Percentiles rank a stretch among this genome's conserved stretches.
phyloP scores from a whole-genome alignment of 1,140 invertebrate genomes.

The Macrocentrus cingulum region DNA sequence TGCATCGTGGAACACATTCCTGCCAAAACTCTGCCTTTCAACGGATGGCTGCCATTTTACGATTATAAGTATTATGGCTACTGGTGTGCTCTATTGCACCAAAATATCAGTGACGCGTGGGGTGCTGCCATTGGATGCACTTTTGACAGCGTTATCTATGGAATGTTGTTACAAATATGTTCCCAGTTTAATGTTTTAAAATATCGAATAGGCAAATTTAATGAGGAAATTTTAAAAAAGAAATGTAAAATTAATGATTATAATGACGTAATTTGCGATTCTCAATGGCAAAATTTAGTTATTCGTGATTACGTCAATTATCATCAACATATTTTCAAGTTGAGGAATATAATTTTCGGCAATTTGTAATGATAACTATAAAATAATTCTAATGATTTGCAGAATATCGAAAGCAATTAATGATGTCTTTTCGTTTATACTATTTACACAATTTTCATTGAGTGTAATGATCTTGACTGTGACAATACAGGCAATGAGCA shows the following conservation, averaged over 20 bases:
- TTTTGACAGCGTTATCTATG: background rate
- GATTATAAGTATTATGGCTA: background rate
- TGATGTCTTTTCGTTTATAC: background rate
- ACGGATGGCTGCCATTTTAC: background rate
- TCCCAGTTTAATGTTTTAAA: background rate
- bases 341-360: no score
- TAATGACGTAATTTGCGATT: background rate
- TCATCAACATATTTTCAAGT: no score
- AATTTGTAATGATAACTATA: no score
- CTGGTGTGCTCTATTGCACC: background rate
- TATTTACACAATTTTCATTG: conserved; percentile 23
- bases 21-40: background rate
- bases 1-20: background rate
- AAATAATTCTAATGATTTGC: background rate
- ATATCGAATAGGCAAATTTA: background rate
- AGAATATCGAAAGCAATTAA: background rate
- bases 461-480: conserved; percentile 28
- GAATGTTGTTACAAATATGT: background rate
- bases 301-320: no score
- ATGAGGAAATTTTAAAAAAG: background rate
- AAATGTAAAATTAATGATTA: background rate
- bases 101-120: background rate
- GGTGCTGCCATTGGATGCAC: background rate
- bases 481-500: conserved; percentile 27
- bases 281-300: background rate